Evolutionary conservation across 2,113 vertebrate genomes (phyloP), one percentile per base, ranked within the genome.

Genomic region (Edolisoma coerulescens): DNA sequence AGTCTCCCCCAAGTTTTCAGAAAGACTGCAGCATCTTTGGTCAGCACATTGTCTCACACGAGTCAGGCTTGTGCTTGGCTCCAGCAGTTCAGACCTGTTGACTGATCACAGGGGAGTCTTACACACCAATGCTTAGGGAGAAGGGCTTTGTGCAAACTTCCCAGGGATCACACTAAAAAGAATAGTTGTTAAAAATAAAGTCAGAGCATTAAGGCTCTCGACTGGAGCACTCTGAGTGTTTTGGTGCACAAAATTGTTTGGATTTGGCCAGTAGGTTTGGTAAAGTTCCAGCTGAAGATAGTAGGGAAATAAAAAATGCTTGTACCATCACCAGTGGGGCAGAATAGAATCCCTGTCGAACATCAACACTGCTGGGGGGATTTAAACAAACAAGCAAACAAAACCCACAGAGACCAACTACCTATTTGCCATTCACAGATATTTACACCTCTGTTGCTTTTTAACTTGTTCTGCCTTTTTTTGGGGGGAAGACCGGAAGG

Each of bases 221-320:
- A 1, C 13, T 39, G 18, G 20, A 92, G 32, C 28, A 33, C 28
- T 79, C 6, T 1, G 33, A 33, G 32, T 37, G n/a, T 49, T 87
- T 45, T 41, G 27, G 11, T 60, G 39, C 13, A 65, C 37, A 53
- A 63, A 76, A 41, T 1, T 0, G 44, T 32, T 23, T 47, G 39
- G n/a, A 70, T 81, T 74, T 84, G 39, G 37, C 4, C 18, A 21
- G 39, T 2, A 85, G 49, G 20, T 68, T 93, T 71, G 41, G 53
- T 39, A 61, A 76, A 78, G 42, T 52, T 80, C 32, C 33, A 65
- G 20, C 15, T 88, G 45, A 83, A 91, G 16, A 33, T 7, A 45
- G 3, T 3, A 9, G 10, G 5, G 0, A 5, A 4, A 30, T 27
- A 1, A 28, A 27, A 19, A 63, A 27, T 15, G 3, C 7, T 57